Evolutionary conservation across 2,888 invertebrate genomes (phyloP).

Genomic region (Slavum lentiscoides): DNA sequence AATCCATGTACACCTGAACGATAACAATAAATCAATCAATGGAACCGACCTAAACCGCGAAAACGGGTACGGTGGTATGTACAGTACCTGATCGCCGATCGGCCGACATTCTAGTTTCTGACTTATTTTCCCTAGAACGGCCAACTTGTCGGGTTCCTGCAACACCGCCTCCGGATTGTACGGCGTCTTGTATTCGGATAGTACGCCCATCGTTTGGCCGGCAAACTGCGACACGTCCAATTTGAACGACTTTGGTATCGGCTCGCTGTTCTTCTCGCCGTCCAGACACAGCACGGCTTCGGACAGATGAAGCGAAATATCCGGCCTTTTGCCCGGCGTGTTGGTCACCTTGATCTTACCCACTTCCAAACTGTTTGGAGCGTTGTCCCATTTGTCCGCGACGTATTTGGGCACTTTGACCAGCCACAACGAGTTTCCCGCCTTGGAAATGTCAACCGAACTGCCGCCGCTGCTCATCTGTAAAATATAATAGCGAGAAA

Average conservation of each 20-base stretch:
- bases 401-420: slow-evolving; percentile 97
- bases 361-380: slow-evolving; percentile 88
- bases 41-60: not conserved
- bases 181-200: slow-evolving; percentile 69
- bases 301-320: slow-evolving; percentile 83
- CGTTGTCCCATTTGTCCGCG: slow-evolving; percentile 91
- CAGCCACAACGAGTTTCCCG: slow-evolving; percentile 91
- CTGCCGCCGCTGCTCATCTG: slow-evolving; percentile 11
- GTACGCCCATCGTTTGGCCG: slow-evolving; percentile 88
- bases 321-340: slow-evolving; percentile 75
- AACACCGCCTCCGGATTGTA: slow-evolving; percentile 65
- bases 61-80: too few species aligned
- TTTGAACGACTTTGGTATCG: slow-evolving; percentile 87
- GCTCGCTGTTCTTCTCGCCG: slow-evolving; percentile 75
- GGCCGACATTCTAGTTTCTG: slow-evolving; percentile 90
- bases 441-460: slow-evolving; percentile 80
- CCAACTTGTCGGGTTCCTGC: slow-evolving; percentile 80
- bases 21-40: not conserved
- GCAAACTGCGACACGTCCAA: slow-evolving; percentile 89
- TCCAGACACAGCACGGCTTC: slow-evolving; percentile 78
- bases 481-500: not conserved
- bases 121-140: slow-evolving; percentile 93
- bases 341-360: slow-evolving; percentile 77
- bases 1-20: slow-evolving; percentile 78
- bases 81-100: slow-evolving; percentile 57